Base-by-base conservation (phyloP, 30 jellyfish, hydroid and myxozoan species). In the Calvadosia cruxmelitensis region DNA sequence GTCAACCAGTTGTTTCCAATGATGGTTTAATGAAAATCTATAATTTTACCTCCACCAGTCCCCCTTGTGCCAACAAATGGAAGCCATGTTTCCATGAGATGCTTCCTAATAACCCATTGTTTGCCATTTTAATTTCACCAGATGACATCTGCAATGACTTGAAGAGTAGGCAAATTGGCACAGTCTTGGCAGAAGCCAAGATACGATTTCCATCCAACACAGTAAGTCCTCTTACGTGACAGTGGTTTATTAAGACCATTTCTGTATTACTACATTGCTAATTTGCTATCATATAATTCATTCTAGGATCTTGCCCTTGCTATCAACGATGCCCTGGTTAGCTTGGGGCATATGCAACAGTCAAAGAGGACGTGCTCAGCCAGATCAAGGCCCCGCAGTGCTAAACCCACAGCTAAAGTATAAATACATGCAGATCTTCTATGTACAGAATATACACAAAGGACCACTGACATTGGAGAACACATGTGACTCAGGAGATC, bases 301-400 rank as follows among this genome's bases (percentile, higher is more conserved):
- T 81, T 74, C 50, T 34, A 84, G 95, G 95, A 84, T 53, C 92
- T 84, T 33, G 74, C 76, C 23, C 51, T 76, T 0, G 85, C 89
- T 33, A 77, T 76, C 23, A 73, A 84, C 71, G 76, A 72, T 78
- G 95, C 95, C 25, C 64, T 84, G 49, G 95, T 77, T 30, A 78
- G 93, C 25, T 75, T 84, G 3, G 95, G 93, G 1, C 88, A 77
- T 31, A n/a, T n/a, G n/a, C 35, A 34, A 29, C 93, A 87, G 7
- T 31, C 67, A 31, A 72, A 68, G 32, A 53, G 95, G 77, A 71
- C 71, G 50, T 86, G 93, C 34, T 76, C 95, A 2, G 90, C 93
- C 2, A 72, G 95, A 33, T 77, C 95, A n/a, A 73, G 95, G 15
- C 95, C 95, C 32, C 76, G 95, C 70, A 75, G 90, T 49, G 92